Base-by-base conservation (phyloP, 2,113 vertebrate genomes). In the Dasyprocta punctata region DNA sequence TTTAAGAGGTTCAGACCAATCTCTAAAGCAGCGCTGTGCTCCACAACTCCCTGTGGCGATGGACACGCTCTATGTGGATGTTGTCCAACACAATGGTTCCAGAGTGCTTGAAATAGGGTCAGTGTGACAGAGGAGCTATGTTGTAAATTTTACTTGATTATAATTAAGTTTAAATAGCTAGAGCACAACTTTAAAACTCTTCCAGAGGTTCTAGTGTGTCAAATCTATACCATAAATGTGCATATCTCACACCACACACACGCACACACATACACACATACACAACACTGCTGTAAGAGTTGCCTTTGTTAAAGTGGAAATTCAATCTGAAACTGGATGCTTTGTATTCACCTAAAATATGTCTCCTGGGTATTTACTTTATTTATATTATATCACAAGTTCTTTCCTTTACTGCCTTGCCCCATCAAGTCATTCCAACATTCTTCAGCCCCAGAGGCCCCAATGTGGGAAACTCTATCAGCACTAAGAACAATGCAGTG, bases 241-340 rank as follows among this genome's bases (percentile, higher is more conserved):
- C 86, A 78, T 1, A 19, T 0, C 19, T 44, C 77, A 7, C 56
- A 38, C 0, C n/a, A 88, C 56, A 84, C 58, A 94, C 12, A 49
- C 58, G 92, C 12, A 49, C 81, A 9, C 38, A 54, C 54, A 49
- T 22, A 81, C 77, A 82, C 49, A 0, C n/a, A 93, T 52, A 77
- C 90, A 94, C 38, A 95, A 92, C 92, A 84, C 89, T 28, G 19
- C 52, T 26, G 2, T 0, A 86, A 92, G 97, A 98, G 94, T 44
- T 84, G 94, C 85, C 80, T 97, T 98, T 98, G 97, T 98, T 89
- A 86, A 30, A 65, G 63, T 69, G 80, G 97, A 87, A 97, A 98
- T 90, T 95, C 69, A 97, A 30, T 4, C 54, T 49, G 98, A 98
- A 98, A 98, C 82, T 80, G 87, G 97, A 98, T 52, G 97, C 96